phyloP scores from a whole-genome alignment of 2,113 vertebrate genomes.

The Chloropsis hardwickii region DNA sequence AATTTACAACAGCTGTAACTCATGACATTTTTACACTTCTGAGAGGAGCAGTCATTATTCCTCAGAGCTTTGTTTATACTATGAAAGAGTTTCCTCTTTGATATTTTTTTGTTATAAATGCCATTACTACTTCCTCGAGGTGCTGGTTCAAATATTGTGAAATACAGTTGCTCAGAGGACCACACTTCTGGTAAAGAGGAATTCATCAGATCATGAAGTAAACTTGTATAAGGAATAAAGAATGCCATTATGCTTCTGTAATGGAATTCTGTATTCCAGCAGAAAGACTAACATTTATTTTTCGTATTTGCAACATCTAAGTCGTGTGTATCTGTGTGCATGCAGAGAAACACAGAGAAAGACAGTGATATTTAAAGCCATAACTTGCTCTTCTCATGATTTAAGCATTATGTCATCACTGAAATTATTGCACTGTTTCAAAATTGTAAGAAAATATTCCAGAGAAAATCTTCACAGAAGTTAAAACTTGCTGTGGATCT shows the following conservation, averaged over 20 bases:
- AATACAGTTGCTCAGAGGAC: not conserved
- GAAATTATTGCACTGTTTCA: not conserved
- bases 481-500: not conserved
- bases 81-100: not conserved
- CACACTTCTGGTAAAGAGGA: not conserved
- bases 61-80: not conserved
- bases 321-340: not conserved
- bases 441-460: not conserved
- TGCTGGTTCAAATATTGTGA: not conserved
- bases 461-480: not conserved
- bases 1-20: constrained; percentile 4
- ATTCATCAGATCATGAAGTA: not conserved
- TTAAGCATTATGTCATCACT: not conserved
- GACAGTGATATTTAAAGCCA: not conserved
- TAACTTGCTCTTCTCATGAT: not conserved
- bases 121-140: not conserved
- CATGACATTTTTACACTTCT: not conserved
- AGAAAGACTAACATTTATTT: not conserved
- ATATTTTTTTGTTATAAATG: not conserved
- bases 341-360: not conserved
- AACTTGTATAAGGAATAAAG: not conserved
- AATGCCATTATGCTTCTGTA: not conserved
- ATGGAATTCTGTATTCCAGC: not conserved
- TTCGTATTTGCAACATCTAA: not conserved
- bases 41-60: not conserved